These are phyloP conservation scores for Montipora efflorescens DNA, from an alignment of 64 coral and sea anemone species.

Conservation along the genomic window DNA sequence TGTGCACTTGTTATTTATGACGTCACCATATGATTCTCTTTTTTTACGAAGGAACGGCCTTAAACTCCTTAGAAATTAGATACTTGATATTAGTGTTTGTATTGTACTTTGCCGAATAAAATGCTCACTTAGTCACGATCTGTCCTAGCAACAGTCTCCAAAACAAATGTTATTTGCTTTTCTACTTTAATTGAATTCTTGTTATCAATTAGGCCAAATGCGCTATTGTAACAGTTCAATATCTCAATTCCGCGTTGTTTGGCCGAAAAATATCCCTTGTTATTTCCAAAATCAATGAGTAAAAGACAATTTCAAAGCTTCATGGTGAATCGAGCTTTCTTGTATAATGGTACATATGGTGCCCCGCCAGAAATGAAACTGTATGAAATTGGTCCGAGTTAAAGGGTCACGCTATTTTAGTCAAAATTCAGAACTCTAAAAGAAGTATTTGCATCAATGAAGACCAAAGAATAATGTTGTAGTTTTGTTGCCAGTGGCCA, in stretches of 20 bases:
- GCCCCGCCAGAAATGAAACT: no score
- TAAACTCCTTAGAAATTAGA: neutral
- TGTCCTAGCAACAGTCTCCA: slow-evolving; percentile 46
- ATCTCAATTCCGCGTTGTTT: neutral
- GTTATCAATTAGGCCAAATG: neutral
- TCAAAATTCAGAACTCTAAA: no score
- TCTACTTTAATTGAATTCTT: neutral
- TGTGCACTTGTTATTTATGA: neutral
- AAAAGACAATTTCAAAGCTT: no score
- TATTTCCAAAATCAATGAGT: no score
- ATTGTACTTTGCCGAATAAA: neutral
- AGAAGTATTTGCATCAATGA: no score
- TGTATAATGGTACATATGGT: no score
- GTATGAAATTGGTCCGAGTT: no score
- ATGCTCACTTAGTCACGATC: neutral
- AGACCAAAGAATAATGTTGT: no score
- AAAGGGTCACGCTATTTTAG: no score
- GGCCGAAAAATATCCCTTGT: neutral
- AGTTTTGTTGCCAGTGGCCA: no score
- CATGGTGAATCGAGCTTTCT: no score
- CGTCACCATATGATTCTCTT: neutral
- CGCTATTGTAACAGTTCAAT: neutral
- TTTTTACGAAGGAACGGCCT: neutral
- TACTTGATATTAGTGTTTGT: slow-evolving; percentile 11
- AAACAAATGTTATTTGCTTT: slow-evolving; percentile 1